Base-by-base conservation (phyloP, 2,888 invertebrate species). In the Cerceris ruficornis region DNA sequence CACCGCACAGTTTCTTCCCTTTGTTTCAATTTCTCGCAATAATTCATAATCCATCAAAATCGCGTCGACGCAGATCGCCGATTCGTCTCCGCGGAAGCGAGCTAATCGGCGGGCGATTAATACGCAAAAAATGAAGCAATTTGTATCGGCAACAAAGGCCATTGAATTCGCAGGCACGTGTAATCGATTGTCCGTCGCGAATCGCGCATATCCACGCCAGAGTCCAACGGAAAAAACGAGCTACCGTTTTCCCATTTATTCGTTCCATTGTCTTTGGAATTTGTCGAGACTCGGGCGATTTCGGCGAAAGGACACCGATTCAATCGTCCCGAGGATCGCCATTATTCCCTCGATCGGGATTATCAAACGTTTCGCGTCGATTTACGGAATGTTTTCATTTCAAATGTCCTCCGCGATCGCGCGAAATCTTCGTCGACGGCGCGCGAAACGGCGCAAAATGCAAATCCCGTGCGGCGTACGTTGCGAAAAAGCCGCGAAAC, bases 181-280 rank as follows among this genome's bases (percentile, higher is more conserved):
- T 69, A 74, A 77, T 74, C 69, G 69, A 77, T 77, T 66, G 69
- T 57, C 17, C 17, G 58, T 49, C 42, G n/a, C 50, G 50, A 13
- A 50, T 50, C 41, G 57, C 59, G 49, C 13, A 13, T 14, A 28
- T 41, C 14, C 11, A 41, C 41, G 41, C 39, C 17, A 9, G 15
- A 13, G 9, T 50, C 57, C 17, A n/a, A n/a, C 9, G 13, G 57
- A 66, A 67, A 67, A 76, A 68, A 17, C 17, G 13, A 14, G 28
- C 28, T 28, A 28, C 28, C 54, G 64, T 43, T 64, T 67, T 75
- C 67, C 67, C 62, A 68, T 66, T 75, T 73, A 67, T 65, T 13
- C 58, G 28, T 5, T 0, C 62, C 49, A 59, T 73, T 68, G 72
- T 67, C 46, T 62, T 72, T 39, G 73, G 67, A 72, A 67, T 73